Percentiles rank a stretch among this genome's conserved stretches.
phyloP scores from a whole-genome alignment of 2,888 invertebrate genomes.

The Hofmannophila pseudospretella region DNA sequence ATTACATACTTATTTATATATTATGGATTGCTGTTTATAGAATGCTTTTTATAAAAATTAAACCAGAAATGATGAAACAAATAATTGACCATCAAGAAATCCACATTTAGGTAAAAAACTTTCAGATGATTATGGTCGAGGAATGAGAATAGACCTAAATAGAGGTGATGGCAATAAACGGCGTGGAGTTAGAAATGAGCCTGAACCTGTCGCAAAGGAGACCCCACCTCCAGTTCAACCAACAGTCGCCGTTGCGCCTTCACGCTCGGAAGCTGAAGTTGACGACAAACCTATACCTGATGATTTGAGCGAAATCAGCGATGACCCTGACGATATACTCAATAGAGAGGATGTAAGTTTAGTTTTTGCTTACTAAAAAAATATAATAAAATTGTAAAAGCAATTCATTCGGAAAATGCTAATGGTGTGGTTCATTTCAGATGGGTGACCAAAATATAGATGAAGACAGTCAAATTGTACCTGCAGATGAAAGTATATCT shows the following conservation, averaged over 20 bases:
- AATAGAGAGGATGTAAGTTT: slow-evolving; percentile 83
- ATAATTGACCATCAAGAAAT: no score
- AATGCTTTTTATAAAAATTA: no score
- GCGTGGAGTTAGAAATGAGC: slow-evolving; percentile 55
- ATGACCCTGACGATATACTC: slow-evolving; percentile 92
- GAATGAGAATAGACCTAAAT: slow-evolving; percentile 54
- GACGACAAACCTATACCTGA: slow-evolving; percentile 79
- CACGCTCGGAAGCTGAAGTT: slow-evolving; percentile 58
- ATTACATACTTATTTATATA: slow-evolving; percentile 4
- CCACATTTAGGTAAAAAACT: slow-evolving; percentile 2
- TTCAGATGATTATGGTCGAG: slow-evolving; percentile 63
- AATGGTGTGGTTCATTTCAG: slow-evolving; percentile 33
- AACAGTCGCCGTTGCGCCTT: slow-evolving; percentile 12
- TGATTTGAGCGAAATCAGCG: slow-evolving; percentile 92
- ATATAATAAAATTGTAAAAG: no score
- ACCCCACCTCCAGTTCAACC: slow-evolving; percentile 54
- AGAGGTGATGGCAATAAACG: slow-evolving; percentile 56
- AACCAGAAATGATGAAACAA: no score
- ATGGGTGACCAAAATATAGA: slow-evolving; percentile 65
- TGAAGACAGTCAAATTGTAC: slow-evolving; percentile 56
- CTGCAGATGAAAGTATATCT: slow-evolving; percentile 40
- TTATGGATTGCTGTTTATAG: no score
- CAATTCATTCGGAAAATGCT: no score
- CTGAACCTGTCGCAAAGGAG: slow-evolving; percentile 43
- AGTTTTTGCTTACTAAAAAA: no score